Conservation (phyloP, 2,888 invertebrate species). For the Drosophila melanosoma region DNA sequence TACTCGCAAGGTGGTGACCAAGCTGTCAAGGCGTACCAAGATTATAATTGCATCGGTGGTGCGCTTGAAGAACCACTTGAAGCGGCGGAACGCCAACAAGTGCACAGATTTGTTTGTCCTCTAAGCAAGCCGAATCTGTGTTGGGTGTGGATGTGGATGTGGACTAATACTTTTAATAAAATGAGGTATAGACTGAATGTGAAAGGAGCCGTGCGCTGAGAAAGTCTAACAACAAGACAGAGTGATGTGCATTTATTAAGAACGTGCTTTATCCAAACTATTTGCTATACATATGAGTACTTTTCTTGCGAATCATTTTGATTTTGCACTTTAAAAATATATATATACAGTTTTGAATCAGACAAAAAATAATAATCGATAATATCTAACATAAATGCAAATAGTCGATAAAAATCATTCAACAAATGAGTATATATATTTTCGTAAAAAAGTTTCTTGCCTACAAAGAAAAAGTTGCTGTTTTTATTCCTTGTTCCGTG, state of each 20-base stretch:
- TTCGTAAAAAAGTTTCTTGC: background rate
- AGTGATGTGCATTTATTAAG: background rate
- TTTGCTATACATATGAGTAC: background rate
- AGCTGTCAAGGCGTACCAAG: conserved; percentile 83
- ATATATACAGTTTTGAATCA: background rate
- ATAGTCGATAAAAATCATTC: background rate
- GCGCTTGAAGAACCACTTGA: conserved; percentile 83
- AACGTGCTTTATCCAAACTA: background rate
- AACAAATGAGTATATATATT: background rate
- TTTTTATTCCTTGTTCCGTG: background rate
- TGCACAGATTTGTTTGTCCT: conserved; percentile 85
- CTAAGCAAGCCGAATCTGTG: conserved; percentile 55
- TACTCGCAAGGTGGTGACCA: conserved; percentile 82
- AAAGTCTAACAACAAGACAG: background rate
- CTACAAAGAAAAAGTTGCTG: background rate
- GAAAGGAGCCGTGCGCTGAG: background rate
- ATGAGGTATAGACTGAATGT: conserved; percentile 12
- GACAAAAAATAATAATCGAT: background rate
- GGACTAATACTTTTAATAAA: background rate
- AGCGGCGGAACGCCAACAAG: conserved; percentile 83
- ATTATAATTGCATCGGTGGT: conserved; percentile 83
- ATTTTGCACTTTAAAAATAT: background rate
- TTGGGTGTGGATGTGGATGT: background rate
- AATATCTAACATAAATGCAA: background rate
- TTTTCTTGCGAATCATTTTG: background rate